phyloP scores from a whole-genome alignment of 1,140 invertebrate genomes.

The Drosophila chauvacae region DNA sequence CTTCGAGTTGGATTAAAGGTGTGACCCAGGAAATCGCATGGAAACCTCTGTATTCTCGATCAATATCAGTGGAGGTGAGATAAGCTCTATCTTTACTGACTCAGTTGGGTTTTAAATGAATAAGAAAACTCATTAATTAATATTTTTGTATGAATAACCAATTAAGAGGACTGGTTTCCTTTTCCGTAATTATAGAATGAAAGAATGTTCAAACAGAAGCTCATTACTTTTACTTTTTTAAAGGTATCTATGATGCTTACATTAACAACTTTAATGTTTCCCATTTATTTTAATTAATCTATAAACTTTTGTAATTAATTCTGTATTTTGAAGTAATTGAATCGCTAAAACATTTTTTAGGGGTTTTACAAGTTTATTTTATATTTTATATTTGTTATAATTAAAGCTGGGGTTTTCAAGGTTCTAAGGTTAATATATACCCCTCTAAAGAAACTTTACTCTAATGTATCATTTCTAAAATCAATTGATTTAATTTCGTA shows the following conservation, averaged over 20 bases:
- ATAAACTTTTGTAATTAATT: background rate
- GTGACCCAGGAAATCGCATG: conserved; percentile 33
- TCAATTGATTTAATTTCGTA: background rate
- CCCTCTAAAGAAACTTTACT: too few species aligned
- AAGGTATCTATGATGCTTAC: background rate
- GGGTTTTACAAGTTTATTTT: background rate
- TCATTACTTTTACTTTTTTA: background rate
- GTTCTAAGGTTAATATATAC: background rate
- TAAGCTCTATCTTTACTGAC: conserved; percentile 1
- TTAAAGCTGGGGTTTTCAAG: background rate
- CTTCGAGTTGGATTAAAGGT: conserved; percentile 15
- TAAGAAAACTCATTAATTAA: background rate
- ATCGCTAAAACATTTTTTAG: background rate
- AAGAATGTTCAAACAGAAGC: too few species aligned
- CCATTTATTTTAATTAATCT: background rate
- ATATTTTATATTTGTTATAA: background rate
- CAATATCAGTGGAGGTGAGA: background rate
- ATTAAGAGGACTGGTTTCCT: too few species aligned
- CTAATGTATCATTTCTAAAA: background rate
- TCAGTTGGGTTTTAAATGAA: background rate
- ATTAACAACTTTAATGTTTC: too few species aligned
- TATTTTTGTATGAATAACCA: background rate
- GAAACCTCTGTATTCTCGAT: conserved; percentile 9
- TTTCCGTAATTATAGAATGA: too few species aligned
- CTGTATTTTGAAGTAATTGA: background rate